Conservation (phyloP, 2,888 invertebrate species). For the Cremastinae sp. region DNA sequence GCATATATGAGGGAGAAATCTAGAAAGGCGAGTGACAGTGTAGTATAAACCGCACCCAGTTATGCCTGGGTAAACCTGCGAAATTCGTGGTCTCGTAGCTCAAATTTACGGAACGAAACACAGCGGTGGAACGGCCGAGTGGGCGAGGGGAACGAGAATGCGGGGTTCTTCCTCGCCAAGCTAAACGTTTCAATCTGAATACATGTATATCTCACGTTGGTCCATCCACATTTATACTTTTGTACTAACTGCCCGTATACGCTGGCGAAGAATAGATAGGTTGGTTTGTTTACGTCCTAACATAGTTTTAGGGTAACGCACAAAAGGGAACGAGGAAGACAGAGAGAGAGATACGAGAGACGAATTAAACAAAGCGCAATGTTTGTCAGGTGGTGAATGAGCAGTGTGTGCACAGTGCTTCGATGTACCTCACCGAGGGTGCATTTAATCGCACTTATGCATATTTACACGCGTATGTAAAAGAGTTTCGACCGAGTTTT, state of each 20-base stretch:
- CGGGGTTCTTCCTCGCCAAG: slow-evolving; percentile 20
- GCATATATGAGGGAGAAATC: too few species aligned
- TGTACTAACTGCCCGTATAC: too few species aligned
- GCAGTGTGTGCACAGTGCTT: slow-evolving; percentile 4
- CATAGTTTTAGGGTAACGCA: too few species aligned
- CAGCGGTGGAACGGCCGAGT: slow-evolving; percentile 26
- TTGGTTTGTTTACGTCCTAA: too few species aligned
- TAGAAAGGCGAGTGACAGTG: slow-evolving; percentile 12
- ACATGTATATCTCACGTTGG: neutral
- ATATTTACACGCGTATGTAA: slow-evolving; percentile 6
- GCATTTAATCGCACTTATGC: slow-evolving; percentile 32
- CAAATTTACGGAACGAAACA: slow-evolving; percentile 50
- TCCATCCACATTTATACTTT: neutral
- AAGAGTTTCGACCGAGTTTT: slow-evolving; percentile 12
- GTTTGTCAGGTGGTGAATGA: slow-evolving; percentile 35
- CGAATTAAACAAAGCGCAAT: slow-evolving; percentile 29
- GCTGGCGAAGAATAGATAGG: too few species aligned
- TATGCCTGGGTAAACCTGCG: slow-evolving; percentile 50
- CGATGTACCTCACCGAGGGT: slow-evolving; percentile 26
- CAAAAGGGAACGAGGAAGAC: too few species aligned
- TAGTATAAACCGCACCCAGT: slow-evolving; percentile 41
- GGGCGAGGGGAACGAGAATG: neutral
- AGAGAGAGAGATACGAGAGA: too few species aligned
- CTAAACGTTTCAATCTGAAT: neutral
- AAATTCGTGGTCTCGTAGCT: slow-evolving; percentile 57